phyloP scores from a whole-genome alignment of 2,797 vertebrate genomes.

The Eutrigla gurnardus region DNA sequence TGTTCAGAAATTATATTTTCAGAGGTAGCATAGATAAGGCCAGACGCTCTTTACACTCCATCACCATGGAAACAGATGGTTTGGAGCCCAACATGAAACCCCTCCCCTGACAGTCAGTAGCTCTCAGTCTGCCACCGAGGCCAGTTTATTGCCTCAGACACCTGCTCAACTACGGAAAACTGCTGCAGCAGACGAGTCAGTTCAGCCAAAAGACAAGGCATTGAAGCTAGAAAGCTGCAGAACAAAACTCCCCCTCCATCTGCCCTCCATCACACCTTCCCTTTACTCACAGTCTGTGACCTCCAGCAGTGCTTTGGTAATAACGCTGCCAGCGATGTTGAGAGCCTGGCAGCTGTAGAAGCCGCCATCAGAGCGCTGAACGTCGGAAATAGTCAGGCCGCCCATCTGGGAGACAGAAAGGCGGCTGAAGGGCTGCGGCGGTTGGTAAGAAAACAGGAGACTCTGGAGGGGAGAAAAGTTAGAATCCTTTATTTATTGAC shows the following conservation, averaged over 20 bases:
- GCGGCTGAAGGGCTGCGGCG: constrained; percentile 91
- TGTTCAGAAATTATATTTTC: background rate
- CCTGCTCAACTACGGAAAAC: constrained; percentile 26
- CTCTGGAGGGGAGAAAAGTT: constrained; percentile 82
- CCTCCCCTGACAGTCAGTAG: constrained; percentile 35
- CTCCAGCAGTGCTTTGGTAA: constrained; percentile 95
- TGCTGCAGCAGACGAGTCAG: background rate
- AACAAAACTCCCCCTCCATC: constrained; percentile 25
- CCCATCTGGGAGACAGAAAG: constrained; percentile 95
- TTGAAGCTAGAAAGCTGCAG: constrained; percentile 12
- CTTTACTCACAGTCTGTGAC: constrained; percentile 92
- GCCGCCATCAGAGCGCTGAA: constrained; percentile 91
- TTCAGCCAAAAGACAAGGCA: constrained; percentile 41
- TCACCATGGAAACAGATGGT: constrained; percentile 67
- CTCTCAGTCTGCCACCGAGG: constrained; percentile 23
- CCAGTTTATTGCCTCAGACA: constrained; percentile 21
- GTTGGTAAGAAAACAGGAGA: constrained; percentile 94
- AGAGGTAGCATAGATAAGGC: constrained; percentile 20
- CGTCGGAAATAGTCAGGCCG: constrained; percentile 92
- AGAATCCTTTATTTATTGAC: constrained; percentile 30
- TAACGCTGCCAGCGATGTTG: constrained; percentile 96
- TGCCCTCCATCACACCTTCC: constrained; percentile 21
- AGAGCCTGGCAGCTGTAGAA: constrained; percentile 97
- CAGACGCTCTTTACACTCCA: constrained; percentile 45
- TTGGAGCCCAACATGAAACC: constrained; percentile 54